Conservation (phyloP, 2,797 vertebrate genomes). For the Platyrinchus mystaceus region DNA sequence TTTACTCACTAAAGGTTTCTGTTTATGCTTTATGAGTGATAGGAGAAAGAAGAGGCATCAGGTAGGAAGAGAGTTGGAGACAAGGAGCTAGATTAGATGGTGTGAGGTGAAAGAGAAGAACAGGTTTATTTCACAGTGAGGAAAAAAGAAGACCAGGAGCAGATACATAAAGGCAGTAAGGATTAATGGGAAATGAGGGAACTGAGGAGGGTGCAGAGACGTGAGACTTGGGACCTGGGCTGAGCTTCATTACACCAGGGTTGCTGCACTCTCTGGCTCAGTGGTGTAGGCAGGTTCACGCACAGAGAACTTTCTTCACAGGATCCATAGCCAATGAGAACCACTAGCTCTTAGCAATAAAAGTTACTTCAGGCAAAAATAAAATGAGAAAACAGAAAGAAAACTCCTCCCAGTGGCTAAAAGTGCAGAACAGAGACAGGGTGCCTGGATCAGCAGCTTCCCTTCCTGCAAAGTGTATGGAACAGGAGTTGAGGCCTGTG, state of each 20-base stretch:
- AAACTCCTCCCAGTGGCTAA: neutral
- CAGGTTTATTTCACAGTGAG: neutral
- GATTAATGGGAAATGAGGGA: neutral
- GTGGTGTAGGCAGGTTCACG: neutral
- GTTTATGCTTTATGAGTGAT: neutral
- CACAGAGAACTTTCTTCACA: neutral
- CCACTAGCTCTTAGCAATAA: neutral
- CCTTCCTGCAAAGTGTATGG: neutral
- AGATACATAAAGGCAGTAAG: neutral
- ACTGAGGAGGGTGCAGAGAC: neutral
- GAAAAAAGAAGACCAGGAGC: neutral
- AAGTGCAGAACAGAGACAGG: neutral
- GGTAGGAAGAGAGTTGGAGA: neutral
- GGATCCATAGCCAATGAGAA: rapidly evolving
- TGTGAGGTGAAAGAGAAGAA: neutral
- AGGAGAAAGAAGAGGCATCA: neutral
- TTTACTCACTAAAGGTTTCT: neutral
- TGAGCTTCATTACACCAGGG: neutral
- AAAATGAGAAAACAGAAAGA: neutral
- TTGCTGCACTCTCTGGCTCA: neutral
- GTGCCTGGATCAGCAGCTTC: neutral
- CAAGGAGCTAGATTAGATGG: neutral
- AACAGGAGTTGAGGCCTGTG: neutral
- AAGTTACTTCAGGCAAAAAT: neutral
- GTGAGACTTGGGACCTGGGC: rapidly evolving